Percentiles rank a stretch among this genome's conserved stretches.
These are phyloP conservation scores for Aepyceros melampus DNA, from an alignment of 2,113 vertebrate species.

Conservation along the genomic window DNA sequence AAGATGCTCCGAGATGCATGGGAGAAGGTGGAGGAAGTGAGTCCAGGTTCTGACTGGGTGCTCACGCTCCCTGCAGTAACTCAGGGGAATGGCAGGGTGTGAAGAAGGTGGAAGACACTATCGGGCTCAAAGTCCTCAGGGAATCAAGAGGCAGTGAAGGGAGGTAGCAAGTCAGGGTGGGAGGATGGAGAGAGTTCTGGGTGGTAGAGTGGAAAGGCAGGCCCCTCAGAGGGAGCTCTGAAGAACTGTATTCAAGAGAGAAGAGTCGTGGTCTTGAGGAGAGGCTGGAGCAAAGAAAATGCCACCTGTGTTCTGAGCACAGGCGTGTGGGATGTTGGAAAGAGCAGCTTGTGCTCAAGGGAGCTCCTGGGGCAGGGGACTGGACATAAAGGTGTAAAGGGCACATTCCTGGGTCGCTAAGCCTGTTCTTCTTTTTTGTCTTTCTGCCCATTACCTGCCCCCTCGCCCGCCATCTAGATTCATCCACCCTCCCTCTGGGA, in stretches of 20 bases:
- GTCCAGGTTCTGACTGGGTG: not conserved
- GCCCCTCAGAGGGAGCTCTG: not conserved
- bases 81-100: not conserved
- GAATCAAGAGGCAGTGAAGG: not conserved
- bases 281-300: not conserved
- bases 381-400: not conserved
- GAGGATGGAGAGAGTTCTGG: not conserved
- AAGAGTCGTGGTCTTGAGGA: not conserved
- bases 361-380: not conserved
- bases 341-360: not conserved
- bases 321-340: not conserved
- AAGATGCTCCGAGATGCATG: not conserved
- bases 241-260: not conserved
- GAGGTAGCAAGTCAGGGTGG: accelerated
- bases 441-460: not conserved
- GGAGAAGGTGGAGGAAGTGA: not conserved
- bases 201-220: not conserved
- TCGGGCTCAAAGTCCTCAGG: not conserved
- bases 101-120: not conserved
- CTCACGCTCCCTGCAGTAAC: not conserved
- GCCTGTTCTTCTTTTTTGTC: not conserved
- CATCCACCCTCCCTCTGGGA: not conserved
- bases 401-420: not conserved
- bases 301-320: not conserved
- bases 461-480: not conserved